Percentiles rank a stretch among this genome's conserved stretches.
These are phyloP conservation scores for Cnemophilus loriae DNA, from an alignment of 2,113 vertebrate species.

Conservation along the genomic window DNA sequence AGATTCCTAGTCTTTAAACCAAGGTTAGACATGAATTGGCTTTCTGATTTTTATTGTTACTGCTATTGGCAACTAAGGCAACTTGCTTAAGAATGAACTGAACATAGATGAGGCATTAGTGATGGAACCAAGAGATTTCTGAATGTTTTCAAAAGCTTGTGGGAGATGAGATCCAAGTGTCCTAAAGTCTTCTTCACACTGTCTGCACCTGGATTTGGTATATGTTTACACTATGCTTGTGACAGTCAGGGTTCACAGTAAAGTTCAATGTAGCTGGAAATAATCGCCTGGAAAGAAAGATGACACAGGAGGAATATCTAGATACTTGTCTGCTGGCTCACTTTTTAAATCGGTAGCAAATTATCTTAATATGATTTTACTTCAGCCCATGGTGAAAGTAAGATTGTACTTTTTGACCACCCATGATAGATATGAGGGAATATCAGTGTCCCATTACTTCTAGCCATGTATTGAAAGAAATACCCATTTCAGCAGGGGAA, in stretches of 20 bases:
- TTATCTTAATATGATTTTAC: neutral
- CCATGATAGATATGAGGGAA: neutral
- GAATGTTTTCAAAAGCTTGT: neutral
- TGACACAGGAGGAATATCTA: neutral
- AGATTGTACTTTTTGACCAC: neutral
- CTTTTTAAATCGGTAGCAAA: neutral
- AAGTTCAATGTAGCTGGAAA: neutral
- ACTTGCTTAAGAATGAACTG: neutral
- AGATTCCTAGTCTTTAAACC: neutral
- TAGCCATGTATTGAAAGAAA: neutral
- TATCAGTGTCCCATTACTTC: neutral
- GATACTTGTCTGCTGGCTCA: neutral
- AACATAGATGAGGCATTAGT: neutral
- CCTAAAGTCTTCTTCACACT: neutral
- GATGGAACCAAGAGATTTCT: neutral
- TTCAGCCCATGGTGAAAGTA: neutral
- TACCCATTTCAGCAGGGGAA: neutral
- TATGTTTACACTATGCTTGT: neutral
- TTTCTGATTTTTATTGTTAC: neutral
- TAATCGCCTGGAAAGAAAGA: neutral
- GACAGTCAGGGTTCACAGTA: neutral
- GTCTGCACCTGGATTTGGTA: neutral
- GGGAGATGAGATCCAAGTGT: neutral
- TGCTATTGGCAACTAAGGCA: neutral
- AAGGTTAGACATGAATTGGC: neutral